Evolutionary conservation across 2,797 vertebrate genomes (phyloP).

Genomic region (Cyclura pinguis): DNA sequence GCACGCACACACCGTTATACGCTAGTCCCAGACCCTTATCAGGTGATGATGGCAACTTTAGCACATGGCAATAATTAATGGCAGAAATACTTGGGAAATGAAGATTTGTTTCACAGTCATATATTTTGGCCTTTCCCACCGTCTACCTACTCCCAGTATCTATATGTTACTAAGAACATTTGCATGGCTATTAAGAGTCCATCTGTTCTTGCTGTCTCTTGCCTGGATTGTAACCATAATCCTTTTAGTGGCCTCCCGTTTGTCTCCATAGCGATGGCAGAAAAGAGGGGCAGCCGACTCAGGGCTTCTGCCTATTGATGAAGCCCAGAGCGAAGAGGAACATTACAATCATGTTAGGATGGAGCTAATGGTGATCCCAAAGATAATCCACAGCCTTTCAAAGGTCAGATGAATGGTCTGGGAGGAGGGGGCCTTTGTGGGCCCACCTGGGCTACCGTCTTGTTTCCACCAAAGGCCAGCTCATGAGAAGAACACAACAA

Average conservation of each 20-base stretch:
- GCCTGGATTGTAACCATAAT: conserved; percentile 21
- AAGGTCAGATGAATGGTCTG: neutral
- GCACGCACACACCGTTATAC: neutral
- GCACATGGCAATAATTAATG: neutral
- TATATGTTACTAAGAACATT: conserved; percentile 19
- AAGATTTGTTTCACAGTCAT: neutral
- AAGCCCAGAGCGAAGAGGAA: neutral
- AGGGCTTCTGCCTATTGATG: neutral
- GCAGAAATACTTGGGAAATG: neutral
- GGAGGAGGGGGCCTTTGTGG: neutral
- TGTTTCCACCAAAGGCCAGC: neutral
- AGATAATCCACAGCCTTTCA: neutral
- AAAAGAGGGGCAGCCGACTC: neutral
- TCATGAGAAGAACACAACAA: neutral
- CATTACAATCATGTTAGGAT: accelerated
- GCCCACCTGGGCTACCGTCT: neutral
- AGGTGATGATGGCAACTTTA: neutral
- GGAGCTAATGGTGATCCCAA: too few species aligned
- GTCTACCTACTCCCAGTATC: neutral
- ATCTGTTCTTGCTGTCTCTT: conserved; percentile 24
- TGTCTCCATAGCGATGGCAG: conserved; percentile 29
- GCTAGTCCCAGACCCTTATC: neutral
- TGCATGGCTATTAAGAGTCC: conserved; percentile 39
- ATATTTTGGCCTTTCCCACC: conserved; percentile 16
- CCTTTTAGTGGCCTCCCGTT: conserved; percentile 21